Base-by-base conservation (phyloP, 2,797 vertebrate genomes). In the Dicrostonyx torquatus region DNA sequence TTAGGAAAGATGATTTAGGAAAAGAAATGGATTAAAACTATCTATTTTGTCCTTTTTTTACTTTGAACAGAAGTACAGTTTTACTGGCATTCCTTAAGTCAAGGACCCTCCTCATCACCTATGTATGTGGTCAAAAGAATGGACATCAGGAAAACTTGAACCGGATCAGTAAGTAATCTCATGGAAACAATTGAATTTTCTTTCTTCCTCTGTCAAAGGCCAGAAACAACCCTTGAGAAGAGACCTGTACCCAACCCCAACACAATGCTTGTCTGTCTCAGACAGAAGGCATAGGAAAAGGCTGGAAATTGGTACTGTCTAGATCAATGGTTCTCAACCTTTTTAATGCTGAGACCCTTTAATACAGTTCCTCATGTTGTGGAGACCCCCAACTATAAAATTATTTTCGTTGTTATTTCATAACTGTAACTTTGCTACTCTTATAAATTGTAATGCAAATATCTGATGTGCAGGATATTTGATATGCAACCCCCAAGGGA, bases 51-150 rank as follows among this genome's bases (percentile, higher is more conserved):
- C 11, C 18, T 34, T 86, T 76, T 24, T 34, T 80, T 15, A 37
- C 89, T 80, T 80, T 66, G 4, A 94, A 89, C 92, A 90, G 75
- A 91, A 76, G 18, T 55, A 24, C 1, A 22, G n/a, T 60, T 89
- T 90, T 93, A 22, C 73, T 82, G 45, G 40, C 13, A 73, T 45
- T 24, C 48, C 20, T 83, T 60, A 73, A 60, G 18, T 73, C 26
- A 90, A 87, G 79, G 10, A 37, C 77, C 34, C 24, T 70, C 55
- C 64, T 83, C 34, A 60, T 0, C 37, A 89, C 15, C 20, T 29
- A 4, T 3, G 62, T 0, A 37, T 34, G 37, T 12, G 22, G 1
- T 4, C 76, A 3, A 31, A 77, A 94, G 70, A 90, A 78, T 6
- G n/a, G 53, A 24, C 26, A 72, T 20, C 58, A 83, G 64, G 70